Base-by-base conservation (phyloP, 2,797 vertebrate genomes). In the Coracias cyanogaster region DNA sequence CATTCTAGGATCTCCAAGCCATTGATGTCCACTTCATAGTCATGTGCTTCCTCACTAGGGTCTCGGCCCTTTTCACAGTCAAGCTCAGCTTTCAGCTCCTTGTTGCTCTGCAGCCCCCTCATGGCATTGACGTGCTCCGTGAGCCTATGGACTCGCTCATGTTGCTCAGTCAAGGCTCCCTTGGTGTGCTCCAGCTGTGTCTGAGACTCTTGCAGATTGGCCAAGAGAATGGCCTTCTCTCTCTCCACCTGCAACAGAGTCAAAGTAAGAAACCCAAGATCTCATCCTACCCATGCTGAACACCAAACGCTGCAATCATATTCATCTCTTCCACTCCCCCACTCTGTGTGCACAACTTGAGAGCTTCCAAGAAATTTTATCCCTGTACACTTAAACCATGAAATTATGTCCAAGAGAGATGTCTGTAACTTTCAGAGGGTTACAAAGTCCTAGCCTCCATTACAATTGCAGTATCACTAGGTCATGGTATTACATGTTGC, bases 131-230 rank as follows among this genome's bases (percentile, higher is more conserved):
- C 98, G 0, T 98, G 98, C 94, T 99, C 99, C 0, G 99, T 99
- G 89, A 99, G 99, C 81, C 98, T 98, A 85, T 99, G 99, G 35
- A 99, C 98, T 0, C 97, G 98, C 72, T 99, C 99, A 0, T 99
- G 99, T 97, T 99, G 99, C 96, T 99, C 99, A 0, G 98, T 99
- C 96, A 99, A 98, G 21, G 99, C 99, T 4, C 99, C 99, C 97
- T 99, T 99, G 1, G 99, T 99, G 98, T 99, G 99, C 92, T 99
- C 99, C 95, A 99, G 97, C 96, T 99, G 99, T 0, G 99, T 99
- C 97, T 99, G 99, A 0, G 99, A 99, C 97, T 99, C 99, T 96
- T 99, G 99, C 24, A 99, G 98, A 83, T 98, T 99, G 94, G 98
- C 98, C 95, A 99, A 97, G 57, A 99, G 98, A 49, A 98, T 97